Evolutionary conservation across 2,797 vertebrate genomes (phyloP).

Genomic region (Lacerta agilis): DNA sequence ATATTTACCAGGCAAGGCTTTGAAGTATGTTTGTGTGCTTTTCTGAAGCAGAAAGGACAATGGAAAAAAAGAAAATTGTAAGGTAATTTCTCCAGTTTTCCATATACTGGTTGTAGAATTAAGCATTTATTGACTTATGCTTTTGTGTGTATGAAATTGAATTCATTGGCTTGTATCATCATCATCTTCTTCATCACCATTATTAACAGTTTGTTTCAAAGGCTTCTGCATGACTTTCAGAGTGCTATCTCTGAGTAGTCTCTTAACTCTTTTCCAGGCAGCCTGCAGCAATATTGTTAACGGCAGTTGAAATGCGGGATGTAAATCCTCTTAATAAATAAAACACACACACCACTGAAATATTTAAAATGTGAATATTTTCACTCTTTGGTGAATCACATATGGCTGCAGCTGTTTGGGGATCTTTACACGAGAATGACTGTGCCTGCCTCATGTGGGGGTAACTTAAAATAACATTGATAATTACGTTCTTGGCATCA

Average conservation of each 20-base stretch:
- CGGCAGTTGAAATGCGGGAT: neutral
- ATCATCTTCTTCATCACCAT: no score
- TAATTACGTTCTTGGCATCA: neutral
- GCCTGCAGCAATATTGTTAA: neutral
- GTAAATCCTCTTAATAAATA: neutral
- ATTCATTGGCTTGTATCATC: no score
- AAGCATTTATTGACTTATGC: neutral
- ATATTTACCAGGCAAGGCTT: no score
- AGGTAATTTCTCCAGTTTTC: neutral
- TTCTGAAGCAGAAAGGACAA: no score
- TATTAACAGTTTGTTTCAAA: neutral
- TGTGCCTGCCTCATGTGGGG: no score
- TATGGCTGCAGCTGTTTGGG: neutral
- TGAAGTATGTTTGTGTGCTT: no score
- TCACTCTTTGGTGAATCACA: neutral
- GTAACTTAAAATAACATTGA: accelerated
- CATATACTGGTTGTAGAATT: neutral
- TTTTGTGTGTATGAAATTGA: no score
- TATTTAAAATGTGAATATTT: neutral
- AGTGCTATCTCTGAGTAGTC: neutral
- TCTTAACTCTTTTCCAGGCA: neutral
- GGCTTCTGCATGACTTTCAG: neutral
- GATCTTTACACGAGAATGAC: neutral
- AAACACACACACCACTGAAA: no score
- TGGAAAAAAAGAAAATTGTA: no score